Conservation (phyloP, 2,797 vertebrate genomes). For the Pseudochirops corinnae region DNA sequence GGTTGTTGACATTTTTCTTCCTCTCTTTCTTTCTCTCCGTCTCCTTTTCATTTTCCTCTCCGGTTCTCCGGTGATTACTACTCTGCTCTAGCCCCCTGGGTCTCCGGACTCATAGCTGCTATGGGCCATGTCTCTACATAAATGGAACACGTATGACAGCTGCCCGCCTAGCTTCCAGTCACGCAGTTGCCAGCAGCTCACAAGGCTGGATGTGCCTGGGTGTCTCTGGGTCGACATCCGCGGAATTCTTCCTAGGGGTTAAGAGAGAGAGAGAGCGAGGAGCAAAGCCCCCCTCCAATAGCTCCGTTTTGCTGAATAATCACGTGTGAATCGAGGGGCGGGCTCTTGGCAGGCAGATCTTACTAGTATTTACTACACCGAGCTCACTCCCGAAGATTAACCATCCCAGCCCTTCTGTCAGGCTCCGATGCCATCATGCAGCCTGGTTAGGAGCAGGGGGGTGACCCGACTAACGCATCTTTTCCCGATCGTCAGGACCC, state of each 20-base stretch:
- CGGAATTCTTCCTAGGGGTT: constrained; percentile 85
- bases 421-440: constrained; percentile 87
- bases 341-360: constrained; percentile 88
- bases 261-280: constrained; percentile 80
- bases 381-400: constrained; percentile 89
- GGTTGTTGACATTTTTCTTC: constrained; percentile 73
- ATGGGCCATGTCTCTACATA: constrained; percentile 4
- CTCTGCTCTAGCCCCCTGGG: constrained; percentile 76
- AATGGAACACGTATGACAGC: constrained; percentile 68
- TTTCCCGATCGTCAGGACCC: constrained; percentile 86
- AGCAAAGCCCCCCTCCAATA: constrained; percentile 80
- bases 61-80: constrained; percentile 70
- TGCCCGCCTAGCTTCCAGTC: constrained; percentile 54
- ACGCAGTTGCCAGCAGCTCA: constrained; percentile 43
- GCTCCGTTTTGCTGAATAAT: constrained; percentile 87
- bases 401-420: constrained; percentile 89
- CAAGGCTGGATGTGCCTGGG: constrained; percentile 49
- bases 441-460: constrained; percentile 83
- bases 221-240: constrained; percentile 57
- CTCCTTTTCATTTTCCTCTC: constrained; percentile 58
- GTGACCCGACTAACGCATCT: constrained; percentile 82
- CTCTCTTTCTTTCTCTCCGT: background rate
- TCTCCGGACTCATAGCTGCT: constrained; percentile 66
- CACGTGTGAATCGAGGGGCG: constrained; percentile 90
- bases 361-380: constrained; percentile 91